Base-by-base conservation (phyloP, 2,113 vertebrate genomes). In the Oncorhynchus keta region DNA sequence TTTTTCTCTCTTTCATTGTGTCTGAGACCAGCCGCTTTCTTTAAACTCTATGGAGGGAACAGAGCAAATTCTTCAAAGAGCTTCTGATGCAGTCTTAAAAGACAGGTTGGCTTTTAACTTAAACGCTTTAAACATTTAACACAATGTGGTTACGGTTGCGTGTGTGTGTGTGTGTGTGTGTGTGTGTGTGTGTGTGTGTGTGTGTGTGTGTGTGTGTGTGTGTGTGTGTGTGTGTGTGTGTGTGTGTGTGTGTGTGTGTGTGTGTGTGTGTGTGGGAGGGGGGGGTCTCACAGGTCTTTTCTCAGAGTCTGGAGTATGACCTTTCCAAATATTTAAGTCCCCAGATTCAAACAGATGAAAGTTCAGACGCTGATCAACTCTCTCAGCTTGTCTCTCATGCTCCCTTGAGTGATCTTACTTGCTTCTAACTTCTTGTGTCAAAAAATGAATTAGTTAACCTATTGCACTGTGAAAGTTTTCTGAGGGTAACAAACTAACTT, bases 351-450 rank as follows among this genome's bases (percentile, higher is more conserved):
- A 81, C 70, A 68, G 71, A 55, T 70, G 70, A 75, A 82, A 75
- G 24, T 91, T 89, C 39, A 86, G 76, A 48, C 69, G 66, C 55
- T 78, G 84, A 87, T 83, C 73, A 82, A 74, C 81, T 82, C 69
- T 66, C 70, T 32, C 48, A 65, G 62, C 80, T 76, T 71, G 68
- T 59, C 67, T 28, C 28, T 66, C 1, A 35, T 20, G 9, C 32
- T 79, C 79, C 67, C 24, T 32, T 61, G 75, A 28, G 66, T 76
- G 75, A 75, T 70, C 61, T 59, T 18, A 14, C 35, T n/a, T 9
- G 75, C 68, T 26, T 59, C 22, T 70, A 20, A 39, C 16, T 49
- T 20, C 35, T 18, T 59, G 12, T 49, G 20, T 45, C 57, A 5
- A 64, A 7, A 14, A 26, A 77, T 67, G 75, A 86, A 85, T 82